Conservation (phyloP, 2,888 invertebrate genomes). For the Drosophila suboccidentalis region DNA sequence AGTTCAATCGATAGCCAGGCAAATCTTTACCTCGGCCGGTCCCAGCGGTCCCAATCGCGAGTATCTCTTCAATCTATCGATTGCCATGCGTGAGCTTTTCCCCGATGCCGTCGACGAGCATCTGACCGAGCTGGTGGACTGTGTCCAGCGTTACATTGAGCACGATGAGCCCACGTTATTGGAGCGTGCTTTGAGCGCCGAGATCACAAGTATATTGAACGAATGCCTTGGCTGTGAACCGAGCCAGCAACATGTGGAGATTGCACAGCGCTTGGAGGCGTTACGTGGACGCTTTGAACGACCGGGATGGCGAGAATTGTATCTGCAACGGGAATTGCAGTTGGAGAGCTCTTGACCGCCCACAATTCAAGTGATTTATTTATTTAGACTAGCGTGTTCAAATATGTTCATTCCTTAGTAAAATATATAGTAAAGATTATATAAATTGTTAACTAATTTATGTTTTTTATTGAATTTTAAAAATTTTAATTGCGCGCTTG, state of each 20-base stretch:
- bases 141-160: slow-evolving; percentile 85
- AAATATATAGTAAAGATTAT: slow-evolving; percentile 12
- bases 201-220: slow-evolving; percentile 62
- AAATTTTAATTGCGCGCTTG: background rate
- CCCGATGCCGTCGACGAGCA: slow-evolving; percentile 92
- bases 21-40: slow-evolving; percentile 91
- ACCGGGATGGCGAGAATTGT: slow-evolving; percentile 74
- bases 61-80: slow-evolving; percentile 94
- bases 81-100: slow-evolving; percentile 91
- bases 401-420: slow-evolving; percentile 14
- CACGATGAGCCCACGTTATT: slow-evolving; percentile 60
- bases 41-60: slow-evolving; percentile 96
- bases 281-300: slow-evolving; percentile 50
- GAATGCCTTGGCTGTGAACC: slow-evolving; percentile 1
- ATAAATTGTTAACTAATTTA: background rate
- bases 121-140: slow-evolving; percentile 90
- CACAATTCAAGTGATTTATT: background rate
- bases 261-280: slow-evolving; percentile 56
- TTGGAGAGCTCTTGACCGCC: slow-evolving; percentile 13
- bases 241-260: slow-evolving; percentile 9
- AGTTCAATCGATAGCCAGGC: slow-evolving; percentile 91
- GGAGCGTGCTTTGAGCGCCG: slow-evolving; percentile 56
- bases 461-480: background rate
- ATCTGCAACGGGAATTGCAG: slow-evolving; percentile 48
- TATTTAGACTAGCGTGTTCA: slow-evolving; percentile 6